A percentile compares a stretch with the other conserved stretches of the same genome.
Evolutionary conservation across 2,113 vertebrate genomes (phyloP).

Genomic region (Parotia lawesii): DNA sequence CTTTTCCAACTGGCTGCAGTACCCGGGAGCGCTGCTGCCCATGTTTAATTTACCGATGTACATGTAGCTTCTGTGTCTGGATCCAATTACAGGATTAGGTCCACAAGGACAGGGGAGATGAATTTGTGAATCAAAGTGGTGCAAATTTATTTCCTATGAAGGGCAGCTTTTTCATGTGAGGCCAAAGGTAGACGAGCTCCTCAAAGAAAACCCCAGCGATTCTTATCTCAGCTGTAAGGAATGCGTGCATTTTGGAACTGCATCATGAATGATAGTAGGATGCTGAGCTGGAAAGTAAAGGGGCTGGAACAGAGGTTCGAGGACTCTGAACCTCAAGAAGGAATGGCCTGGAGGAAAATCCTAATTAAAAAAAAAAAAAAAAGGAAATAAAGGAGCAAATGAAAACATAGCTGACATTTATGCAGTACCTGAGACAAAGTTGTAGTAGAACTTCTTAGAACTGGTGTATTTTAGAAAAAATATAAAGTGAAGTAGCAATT

Average conservation of each 20-base stretch:
- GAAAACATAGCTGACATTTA: background rate
- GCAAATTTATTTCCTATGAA: background rate
- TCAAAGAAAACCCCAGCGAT: background rate
- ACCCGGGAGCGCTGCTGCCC: background rate
- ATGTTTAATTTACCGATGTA: slow-evolving; percentile 7
- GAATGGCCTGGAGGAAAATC: background rate
- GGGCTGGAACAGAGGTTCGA: background rate
- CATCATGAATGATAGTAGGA: background rate
- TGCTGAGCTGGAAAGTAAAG: background rate
- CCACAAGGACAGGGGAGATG: background rate
- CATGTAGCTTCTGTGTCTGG: background rate
- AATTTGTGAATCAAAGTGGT: background rate
- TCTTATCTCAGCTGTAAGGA: slow-evolving; percentile 1
- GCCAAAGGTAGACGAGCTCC: background rate
- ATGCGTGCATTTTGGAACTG: background rate
- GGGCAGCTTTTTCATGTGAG: background rate
- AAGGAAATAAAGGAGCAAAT: slow-evolving; percentile 15
- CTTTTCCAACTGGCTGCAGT: background rate
- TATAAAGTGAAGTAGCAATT: slow-evolving; percentile 14
- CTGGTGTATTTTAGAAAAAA: slow-evolving; percentile 5
- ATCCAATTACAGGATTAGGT: background rate
- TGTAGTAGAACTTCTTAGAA: background rate
- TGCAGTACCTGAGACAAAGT: background rate
- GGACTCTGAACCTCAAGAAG: background rate
- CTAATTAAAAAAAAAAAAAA: background rate